Evolutionary conservation across 2,113 vertebrate genomes (phyloP).

Genomic region (Pionites leucogaster): DNA sequence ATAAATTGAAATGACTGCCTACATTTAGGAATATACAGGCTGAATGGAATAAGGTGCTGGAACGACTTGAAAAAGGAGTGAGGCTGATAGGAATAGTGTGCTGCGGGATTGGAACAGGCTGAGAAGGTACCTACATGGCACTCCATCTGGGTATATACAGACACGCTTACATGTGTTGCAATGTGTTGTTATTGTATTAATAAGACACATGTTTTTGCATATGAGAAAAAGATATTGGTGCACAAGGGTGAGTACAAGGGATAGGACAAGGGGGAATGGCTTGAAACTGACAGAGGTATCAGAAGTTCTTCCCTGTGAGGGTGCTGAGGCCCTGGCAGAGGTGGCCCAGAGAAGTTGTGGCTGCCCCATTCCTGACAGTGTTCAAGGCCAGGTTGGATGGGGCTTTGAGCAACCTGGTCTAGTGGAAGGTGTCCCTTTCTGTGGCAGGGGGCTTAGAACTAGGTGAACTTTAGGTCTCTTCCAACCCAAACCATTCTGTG

Average conservation of each 20-base stretch:
- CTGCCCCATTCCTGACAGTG: neutral
- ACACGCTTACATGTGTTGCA: fast-evolving
- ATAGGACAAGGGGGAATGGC: neutral
- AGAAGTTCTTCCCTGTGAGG: neutral
- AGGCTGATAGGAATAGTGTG: neutral
- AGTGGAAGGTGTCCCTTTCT: neutral
- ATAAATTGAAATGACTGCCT: neutral
- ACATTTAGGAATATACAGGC: neutral
- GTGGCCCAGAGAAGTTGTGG: neutral
- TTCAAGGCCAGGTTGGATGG: neutral
- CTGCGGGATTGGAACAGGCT: neutral
- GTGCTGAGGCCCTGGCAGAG: neutral
- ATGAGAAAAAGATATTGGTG: neutral
- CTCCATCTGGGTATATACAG: fast-evolving
- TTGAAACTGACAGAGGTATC: neutral
- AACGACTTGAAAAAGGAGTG: neutral
- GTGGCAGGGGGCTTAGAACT: neutral
- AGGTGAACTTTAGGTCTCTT: neutral
- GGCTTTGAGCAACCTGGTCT: neutral
- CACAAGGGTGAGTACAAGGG: neutral
- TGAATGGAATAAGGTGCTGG: neutral
- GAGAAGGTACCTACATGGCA: neutral
- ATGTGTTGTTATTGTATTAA: too few species aligned
- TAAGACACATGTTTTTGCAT: fast-evolving
- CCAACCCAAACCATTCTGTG: neutral